Evolutionary conservation across 2,113 vertebrate genomes (phyloP).

Genomic region (Centrocercus urophasianus): DNA sequence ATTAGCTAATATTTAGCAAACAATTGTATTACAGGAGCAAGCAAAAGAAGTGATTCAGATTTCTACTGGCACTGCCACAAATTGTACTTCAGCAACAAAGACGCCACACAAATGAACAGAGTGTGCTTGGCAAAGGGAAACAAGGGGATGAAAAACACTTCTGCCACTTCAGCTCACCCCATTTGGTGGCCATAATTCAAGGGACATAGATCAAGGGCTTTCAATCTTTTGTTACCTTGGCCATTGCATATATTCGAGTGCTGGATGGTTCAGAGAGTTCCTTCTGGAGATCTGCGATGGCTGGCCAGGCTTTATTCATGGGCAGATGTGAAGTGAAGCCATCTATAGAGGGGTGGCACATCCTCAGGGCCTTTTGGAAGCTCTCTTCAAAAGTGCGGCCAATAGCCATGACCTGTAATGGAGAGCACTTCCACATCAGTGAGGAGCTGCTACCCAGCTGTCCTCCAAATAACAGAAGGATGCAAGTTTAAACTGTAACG

Average conservation of each 20-base stretch:
- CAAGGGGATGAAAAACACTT: neutral
- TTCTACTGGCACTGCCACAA: neutral
- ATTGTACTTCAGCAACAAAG: neutral
- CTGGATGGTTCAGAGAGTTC: slow-evolving; percentile 91
- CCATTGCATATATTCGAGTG: slow-evolving; percentile 89
- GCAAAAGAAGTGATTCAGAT: neutral
- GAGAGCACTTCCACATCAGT: neutral
- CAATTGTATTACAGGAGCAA: neutral
- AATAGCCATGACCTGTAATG: slow-evolving; percentile 90
- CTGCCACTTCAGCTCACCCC: neutral
- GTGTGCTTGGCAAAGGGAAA: neutral
- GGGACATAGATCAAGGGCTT: accelerated
- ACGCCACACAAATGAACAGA: neutral
- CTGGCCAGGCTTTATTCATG: slow-evolving; percentile 89
- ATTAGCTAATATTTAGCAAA: neutral
- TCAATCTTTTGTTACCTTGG: slow-evolving; percentile 83
- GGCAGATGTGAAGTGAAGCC: slow-evolving; percentile 89
- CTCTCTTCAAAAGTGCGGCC: slow-evolving; percentile 96
- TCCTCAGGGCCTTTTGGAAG: slow-evolving; percentile 94
- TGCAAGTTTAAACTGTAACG: neutral
- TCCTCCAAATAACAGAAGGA: accelerated
- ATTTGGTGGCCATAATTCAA: neutral
- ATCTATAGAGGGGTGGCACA: slow-evolving; percentile 93
- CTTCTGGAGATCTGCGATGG: slow-evolving; percentile 78
- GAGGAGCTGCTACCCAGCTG: neutral